phyloP scores from a whole-genome alignment of 2,797 vertebrate species.

The Protosalanx chinensis region DNA sequence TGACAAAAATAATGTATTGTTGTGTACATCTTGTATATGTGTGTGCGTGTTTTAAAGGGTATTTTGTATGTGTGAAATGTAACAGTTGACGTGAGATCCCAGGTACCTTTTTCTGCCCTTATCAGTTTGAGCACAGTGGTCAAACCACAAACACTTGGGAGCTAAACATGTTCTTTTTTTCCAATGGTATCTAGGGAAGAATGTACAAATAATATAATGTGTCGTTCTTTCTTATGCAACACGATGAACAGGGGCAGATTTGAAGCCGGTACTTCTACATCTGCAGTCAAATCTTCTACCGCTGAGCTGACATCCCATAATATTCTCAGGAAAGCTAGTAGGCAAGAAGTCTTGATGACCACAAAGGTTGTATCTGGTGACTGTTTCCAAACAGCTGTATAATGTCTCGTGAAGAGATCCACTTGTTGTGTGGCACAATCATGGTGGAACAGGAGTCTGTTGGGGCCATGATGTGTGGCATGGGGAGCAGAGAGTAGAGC shows the following conservation, averaged over 20 bases:
- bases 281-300: too few species aligned
- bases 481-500: background rate
- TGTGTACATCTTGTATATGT: background rate
- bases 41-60: background rate
- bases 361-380: background rate
- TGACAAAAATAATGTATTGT: background rate
- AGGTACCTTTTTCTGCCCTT: background rate
- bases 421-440: slow-evolving; percentile 6
- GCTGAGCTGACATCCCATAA: too few species aligned
- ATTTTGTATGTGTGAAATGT: too few species aligned
- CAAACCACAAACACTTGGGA: background rate
- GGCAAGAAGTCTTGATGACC: background rate
- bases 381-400: background rate
- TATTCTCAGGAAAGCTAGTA: background rate
- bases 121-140: background rate
- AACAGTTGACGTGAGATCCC: background rate
- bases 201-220: background rate
- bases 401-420: background rate
- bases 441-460: background rate
- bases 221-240: too few species aligned
- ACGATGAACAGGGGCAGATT: too few species aligned
- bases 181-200: background rate
- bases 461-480: background rate
- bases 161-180: background rate
- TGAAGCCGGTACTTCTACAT: too few species aligned